A percentile compares a stretch with the other conserved stretches of the same genome.
Evolutionary conservation across 2,888 invertebrate species (phyloP).

Genomic region (Papilio protenor): DNA sequence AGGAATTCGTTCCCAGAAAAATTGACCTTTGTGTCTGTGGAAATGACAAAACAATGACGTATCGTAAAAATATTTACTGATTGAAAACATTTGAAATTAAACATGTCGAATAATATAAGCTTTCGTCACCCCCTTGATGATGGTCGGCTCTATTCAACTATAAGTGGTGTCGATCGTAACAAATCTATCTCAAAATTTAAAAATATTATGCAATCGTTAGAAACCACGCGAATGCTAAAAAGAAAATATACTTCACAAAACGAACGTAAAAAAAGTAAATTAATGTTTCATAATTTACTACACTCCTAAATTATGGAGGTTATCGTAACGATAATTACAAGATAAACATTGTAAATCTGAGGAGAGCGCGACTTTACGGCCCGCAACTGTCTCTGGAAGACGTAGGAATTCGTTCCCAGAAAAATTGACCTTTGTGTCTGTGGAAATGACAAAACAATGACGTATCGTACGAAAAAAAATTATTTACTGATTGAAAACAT

Average conservation of each 20-base stretch:
- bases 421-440: not conserved
- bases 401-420: not conserved
- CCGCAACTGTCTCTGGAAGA: not conserved
- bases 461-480: not conserved
- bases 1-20: not conserved
- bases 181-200: not conserved
- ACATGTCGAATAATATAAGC: not conserved
- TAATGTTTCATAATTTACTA: conserved; percentile 30
- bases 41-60: not conserved
- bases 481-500: not conserved
- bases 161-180: not conserved
- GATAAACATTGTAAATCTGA: conserved; percentile 31
- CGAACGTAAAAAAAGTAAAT: conserved; percentile 14
- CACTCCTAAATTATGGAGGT: conserved; percentile 36
- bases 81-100: not conserved
- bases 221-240: not conserved
- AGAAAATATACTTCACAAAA: not conserved
- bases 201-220: not conserved
- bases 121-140: not conserved
- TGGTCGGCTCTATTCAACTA: not conserved
- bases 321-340: conserved; percentile 27
- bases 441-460: not conserved
- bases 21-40: not conserved
- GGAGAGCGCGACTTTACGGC: conserved; percentile 1
- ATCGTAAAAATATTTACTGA: not conserved